Percentiles rank a stretch among this genome's conserved stretches.
phyloP scores from a whole-genome alignment of 1,140 invertebrate species.

The Solenopsis fugax region DNA sequence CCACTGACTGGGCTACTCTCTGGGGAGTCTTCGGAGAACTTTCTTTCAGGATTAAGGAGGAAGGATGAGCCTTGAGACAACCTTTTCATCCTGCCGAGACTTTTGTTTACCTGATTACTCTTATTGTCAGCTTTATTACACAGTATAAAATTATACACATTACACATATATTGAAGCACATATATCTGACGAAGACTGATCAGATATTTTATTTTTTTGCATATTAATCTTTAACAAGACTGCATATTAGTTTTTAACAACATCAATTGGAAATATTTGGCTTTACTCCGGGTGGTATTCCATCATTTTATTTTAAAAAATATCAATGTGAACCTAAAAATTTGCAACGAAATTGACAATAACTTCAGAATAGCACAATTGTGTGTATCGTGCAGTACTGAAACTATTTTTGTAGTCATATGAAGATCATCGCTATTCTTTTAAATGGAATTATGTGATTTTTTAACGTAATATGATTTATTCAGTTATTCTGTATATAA shows the following conservation, averaged over 20 bases:
- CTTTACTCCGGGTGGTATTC: too few relatives aligned
- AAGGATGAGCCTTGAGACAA: conserved; percentile 39
- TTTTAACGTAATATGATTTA: too few relatives aligned
- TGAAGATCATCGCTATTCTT: too few relatives aligned
- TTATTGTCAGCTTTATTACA: not conserved
- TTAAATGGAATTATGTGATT: too few relatives aligned
- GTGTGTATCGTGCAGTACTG: too few relatives aligned
- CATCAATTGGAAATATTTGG: not conserved
- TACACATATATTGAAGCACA: not conserved
- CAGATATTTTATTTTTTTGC: not conserved
- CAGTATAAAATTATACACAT: not conserved
- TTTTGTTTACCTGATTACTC: conserved; percentile 34
- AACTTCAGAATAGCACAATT: too few relatives aligned
- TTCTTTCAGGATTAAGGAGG: conserved; percentile 52
- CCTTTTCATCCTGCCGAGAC: conserved; percentile 30
- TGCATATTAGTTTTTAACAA: not conserved
- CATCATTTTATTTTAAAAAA: too few relatives aligned
- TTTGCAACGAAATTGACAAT: too few relatives aligned
- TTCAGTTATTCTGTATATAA: too few relatives aligned
- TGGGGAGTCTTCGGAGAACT: conserved; percentile 45
- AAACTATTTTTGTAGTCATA: too few relatives aligned
- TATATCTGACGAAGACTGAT: not conserved
- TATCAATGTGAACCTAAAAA: too few relatives aligned
- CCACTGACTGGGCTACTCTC: conserved; percentile 21
- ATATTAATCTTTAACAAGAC: not conserved